Evolutionary conservation across 1,140 invertebrate species (phyloP), one percentile per base, ranked within the genome.

Genomic region (Aphaenogaster floridana): DNA sequence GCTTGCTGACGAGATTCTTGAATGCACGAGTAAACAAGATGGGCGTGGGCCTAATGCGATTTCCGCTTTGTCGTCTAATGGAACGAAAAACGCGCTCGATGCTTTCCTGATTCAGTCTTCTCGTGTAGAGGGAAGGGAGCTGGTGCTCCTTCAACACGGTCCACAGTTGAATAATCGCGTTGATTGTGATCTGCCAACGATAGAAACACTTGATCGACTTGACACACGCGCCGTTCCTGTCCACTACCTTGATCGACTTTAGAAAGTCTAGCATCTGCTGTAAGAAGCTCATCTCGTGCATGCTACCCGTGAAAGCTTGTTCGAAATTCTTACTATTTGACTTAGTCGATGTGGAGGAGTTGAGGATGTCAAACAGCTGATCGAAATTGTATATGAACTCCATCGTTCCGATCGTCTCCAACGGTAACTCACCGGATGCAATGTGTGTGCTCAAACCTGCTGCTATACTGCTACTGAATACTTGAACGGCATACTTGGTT

Each of bases 11-110:
- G n/a, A 84, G 68, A 15, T 84, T 84, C 42, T 84, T 84, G 17
- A 84, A 84, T 13, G 80, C 80, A n/a, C 57, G 69, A 76, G 69
- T 84, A 74, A 84, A 84, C 13, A 84, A n/a, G 0, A 84, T 84
- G 36, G 80, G 80, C 45, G 80, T 84, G 42, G 69, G 80, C 13
- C 6, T 39, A 13, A 34, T n/a, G n/a, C 80, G 80, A 76, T 84
- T 76, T 76, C 80, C 80, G 9, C 69, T 74, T 34, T 84, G 80
- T 11, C 69, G 80, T 76, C 69, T 84, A 50, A 84, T 74, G 5
- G 80, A 84, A 45, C 69, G 54, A 57, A 84, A 84, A 45, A 76
- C 13, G 42, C 69, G 54, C 13, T 84, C 80, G 17, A 84, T 74
- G 54, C 54, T 34, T 9, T 76, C 80, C 28, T 50, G 69, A 50